phyloP scores from a whole-genome alignment of 2,797 vertebrate genomes.

The Phaenicophaeus curvirostris region DNA sequence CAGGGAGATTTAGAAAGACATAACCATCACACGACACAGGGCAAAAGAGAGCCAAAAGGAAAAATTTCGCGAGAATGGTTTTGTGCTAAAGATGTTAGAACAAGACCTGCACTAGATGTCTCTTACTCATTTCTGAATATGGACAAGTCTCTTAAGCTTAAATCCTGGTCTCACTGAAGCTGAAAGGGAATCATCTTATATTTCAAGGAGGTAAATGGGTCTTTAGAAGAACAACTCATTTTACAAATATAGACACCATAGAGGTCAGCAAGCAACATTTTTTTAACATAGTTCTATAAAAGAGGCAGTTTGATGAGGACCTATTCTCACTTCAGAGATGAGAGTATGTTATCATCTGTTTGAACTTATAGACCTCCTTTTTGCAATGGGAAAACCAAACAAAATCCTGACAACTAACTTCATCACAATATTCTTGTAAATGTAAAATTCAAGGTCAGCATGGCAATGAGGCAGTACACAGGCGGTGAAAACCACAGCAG shows the following conservation, averaged over 20 bases:
- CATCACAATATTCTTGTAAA: background rate
- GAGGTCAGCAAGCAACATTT: background rate
- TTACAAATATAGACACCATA: background rate
- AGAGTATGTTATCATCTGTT: background rate
- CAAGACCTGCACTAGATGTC: background rate
- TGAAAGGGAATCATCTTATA: background rate
- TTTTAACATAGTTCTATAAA: background rate
- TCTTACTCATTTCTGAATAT: background rate
- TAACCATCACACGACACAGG: background rate
- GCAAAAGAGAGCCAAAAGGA: background rate
- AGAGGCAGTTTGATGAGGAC: background rate
- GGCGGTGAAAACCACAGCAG: background rate
- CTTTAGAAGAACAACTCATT: background rate
- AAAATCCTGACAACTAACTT: rapidly evolving
- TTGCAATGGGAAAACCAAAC: background rate
- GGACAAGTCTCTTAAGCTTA: background rate
- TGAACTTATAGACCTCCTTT: background rate
- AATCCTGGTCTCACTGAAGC: background rate
- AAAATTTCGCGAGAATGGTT: background rate
- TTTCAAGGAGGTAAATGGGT: background rate
- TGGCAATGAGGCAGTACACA: background rate
- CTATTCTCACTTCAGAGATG: background rate
- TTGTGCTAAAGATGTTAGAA: background rate
- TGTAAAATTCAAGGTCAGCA: background rate
- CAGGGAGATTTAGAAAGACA: background rate